Evolutionary conservation across 2,888 invertebrate genomes (phyloP), one percentile per base, ranked within the genome.

Genomic region (Ennomos quercinarius): DNA sequence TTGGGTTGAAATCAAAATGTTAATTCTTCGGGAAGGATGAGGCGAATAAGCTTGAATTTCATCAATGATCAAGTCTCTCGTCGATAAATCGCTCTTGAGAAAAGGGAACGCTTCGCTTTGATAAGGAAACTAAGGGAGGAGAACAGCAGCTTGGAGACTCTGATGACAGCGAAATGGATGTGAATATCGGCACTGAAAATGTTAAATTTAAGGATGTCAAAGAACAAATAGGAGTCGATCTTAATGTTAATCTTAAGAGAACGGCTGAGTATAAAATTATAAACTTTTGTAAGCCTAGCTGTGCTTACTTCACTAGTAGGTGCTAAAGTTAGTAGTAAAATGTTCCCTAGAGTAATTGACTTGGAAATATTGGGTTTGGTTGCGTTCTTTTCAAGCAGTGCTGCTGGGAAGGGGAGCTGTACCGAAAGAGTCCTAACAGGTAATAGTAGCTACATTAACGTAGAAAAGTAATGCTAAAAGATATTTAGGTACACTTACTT

Each of bases 311-410:
- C 81, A 59, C 59, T 91, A 89, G 83, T 90, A 91, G 87, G 86
- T 89, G 89, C 91, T 92, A 86, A 90, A 67, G 83, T 88, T 89
- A 89, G 85, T 94, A 93, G 93, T 93, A 93, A 93, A 93, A 95
- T 96, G 95, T 95, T 95, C 95, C 95, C 95, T 95, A 95, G 94
- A 95, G 93, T 96, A 96, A 96, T 96, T 96, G 95, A 96, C 96
- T 95, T 95, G 95, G 95, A 95, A 94, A 94, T 94, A 94, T 95
- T 94, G 91, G 89, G 82, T 85, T 87, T 80, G 81, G 80, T 84
- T 82, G 85, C 83, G 78, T 76, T 74, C 74, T 72, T 66, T 59
- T 47, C 70, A 76, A 64, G 76, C 76, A 63, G 76, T 84, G 84
- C 81, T 76, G 79, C 73, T 78, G 78, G 73, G 69, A 67, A 66